Conservation (phyloP, 37 sponge, comb jelly and placozoan species). For the Halisarca cf. caerulea region DNA sequence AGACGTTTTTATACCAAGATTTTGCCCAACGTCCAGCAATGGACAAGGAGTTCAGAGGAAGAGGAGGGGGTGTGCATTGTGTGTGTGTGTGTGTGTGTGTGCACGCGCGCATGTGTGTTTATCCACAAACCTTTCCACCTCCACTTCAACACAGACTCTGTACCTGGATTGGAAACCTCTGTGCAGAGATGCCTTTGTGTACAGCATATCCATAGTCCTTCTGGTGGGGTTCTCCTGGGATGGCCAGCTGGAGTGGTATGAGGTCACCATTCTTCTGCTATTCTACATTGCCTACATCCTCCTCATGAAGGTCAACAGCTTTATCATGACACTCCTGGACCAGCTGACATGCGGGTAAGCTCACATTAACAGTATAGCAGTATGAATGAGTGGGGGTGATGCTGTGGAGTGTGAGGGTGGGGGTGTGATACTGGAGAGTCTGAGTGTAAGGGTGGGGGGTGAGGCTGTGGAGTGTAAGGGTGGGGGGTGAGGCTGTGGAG, state of each 20-base stretch:
- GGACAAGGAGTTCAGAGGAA: too few relatives aligned
- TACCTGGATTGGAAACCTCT: constrained; percentile 81
- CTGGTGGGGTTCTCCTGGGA: constrained; percentile 80
- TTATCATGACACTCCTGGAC: not conserved
- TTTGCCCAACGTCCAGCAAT: too few relatives aligned
- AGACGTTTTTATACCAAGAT: too few relatives aligned
- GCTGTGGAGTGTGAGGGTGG: too few relatives aligned
- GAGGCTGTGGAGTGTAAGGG: too few relatives aligned
- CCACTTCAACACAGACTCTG: constrained; percentile 24
- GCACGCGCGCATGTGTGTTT: not conserved
- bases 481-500: too few relatives aligned
- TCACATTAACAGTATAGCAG: too few relatives aligned
- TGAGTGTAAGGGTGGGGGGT: too few relatives aligned
- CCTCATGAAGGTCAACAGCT: constrained; percentile 71
- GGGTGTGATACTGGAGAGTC: too few relatives aligned
- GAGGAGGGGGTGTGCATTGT: too few relatives aligned
- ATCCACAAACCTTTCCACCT: not conserved
- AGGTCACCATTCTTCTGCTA: constrained; percentile 65
- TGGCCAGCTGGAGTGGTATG: constrained; percentile 68
- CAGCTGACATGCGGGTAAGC: constrained; percentile 8
- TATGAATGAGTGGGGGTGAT: too few relatives aligned
- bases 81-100: too few relatives aligned
- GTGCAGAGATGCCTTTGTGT: constrained; percentile 70
- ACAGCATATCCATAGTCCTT: constrained; percentile 61
- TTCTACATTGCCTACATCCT: constrained; percentile 68